A percentile compares a stretch with the other conserved stretches of the same genome.
These are phyloP conservation scores for Rana temporaria DNA, from an alignment of 2,113 vertebrate species.

Conservation along the genomic window DNA sequence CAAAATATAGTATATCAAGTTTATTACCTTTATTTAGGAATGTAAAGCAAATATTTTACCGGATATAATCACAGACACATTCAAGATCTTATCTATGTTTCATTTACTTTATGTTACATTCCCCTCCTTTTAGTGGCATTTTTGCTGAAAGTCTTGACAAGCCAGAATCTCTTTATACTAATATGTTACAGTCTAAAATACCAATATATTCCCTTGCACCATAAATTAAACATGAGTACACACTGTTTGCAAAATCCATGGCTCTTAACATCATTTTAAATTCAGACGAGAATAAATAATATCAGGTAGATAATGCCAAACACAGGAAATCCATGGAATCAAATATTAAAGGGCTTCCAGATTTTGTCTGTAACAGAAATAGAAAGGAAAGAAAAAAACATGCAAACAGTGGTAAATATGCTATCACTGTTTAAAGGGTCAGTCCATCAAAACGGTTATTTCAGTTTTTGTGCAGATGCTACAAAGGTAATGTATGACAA, in stretches of 20 bases:
- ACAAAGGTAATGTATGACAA: too few relatives aligned
- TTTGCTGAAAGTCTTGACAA: not conserved
- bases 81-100: too few relatives aligned
- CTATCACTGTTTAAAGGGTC: too few relatives aligned
- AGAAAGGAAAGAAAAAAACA: not conserved
- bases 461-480: too few relatives aligned
- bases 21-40: not conserved
- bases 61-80: too few relatives aligned
- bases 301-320: not conserved
- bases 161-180: not conserved
- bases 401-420: too few relatives aligned
- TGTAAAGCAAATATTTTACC: not conserved
- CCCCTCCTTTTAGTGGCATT: not conserved
- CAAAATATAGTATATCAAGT: not conserved
- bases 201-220: constrained; percentile 11
- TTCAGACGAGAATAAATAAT: constrained; percentile 11
- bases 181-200: not conserved
- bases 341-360: not conserved
- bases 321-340: not conserved
- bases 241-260: constrained; percentile 18
- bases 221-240: constrained; percentile 32
- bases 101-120: not conserved
- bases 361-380: not conserved
- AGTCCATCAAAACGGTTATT: too few relatives aligned
- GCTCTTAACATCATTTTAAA: constrained; percentile 4